These are phyloP conservation scores for Heliothis virescens DNA, from an alignment of 1,140 invertebrate species.

Conservation along the genomic window DNA sequence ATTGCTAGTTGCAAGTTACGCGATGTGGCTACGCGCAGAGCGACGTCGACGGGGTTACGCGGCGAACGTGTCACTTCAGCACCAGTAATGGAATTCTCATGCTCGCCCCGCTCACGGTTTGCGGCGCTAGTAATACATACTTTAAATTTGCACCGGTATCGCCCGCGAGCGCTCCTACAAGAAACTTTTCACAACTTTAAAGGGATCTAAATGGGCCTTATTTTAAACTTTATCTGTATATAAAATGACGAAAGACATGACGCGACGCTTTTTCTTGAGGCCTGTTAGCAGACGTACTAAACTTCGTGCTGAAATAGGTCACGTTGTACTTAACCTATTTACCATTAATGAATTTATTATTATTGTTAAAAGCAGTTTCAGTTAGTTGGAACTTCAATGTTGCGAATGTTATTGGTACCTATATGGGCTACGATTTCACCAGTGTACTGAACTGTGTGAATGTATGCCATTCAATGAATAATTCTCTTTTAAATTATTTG, in stretches of 20 bases:
- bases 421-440: too few species aligned
- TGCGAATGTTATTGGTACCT: too few species aligned
- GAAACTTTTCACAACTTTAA: conserved; percentile 73
- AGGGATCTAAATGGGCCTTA: conserved; percentile 72
- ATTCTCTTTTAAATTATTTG: too few species aligned
- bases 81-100: conserved; percentile 80
- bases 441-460: too few species aligned
- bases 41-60: conserved; percentile 49
- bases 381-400: too few species aligned
- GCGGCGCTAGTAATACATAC: conserved; percentile 76
- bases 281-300: conserved; percentile 45
- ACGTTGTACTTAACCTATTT: not conserved
- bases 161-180: conserved; percentile 64
- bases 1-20: conserved; percentile 7
- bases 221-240: conserved; percentile 61
- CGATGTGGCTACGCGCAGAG: not conserved
- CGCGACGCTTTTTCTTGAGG: conserved; percentile 36
- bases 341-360: too few species aligned
- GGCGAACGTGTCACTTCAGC: conserved; percentile 68
- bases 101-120: conserved; percentile 73
- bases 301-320: conserved; percentile 31
- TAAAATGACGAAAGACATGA: conserved; percentile 46
- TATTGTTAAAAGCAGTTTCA: too few species aligned
- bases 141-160: conserved; percentile 80
- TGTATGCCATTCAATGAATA: too few species aligned